Evolutionary conservation across 2,797 vertebrate genomes (phyloP).

Genomic region (Mormyrops attenuatus): DNA sequence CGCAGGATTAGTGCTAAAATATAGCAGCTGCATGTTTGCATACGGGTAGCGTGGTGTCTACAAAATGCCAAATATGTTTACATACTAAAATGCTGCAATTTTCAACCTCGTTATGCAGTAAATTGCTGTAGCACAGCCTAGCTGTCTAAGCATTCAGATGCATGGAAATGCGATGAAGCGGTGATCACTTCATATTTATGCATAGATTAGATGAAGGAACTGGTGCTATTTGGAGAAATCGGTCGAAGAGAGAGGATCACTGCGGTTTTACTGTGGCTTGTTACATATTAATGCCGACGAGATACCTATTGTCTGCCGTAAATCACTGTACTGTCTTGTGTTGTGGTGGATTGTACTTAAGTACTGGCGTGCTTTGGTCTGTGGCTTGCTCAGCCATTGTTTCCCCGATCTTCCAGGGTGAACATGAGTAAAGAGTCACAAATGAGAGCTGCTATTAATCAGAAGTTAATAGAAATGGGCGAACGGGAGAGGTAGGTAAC

Average conservation of each 20-base stretch:
- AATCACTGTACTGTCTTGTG: neutral
- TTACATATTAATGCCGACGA: neutral
- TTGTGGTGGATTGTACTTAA: neutral
- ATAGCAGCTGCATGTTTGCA: neutral
- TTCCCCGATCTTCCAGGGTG: conserved; percentile 27
- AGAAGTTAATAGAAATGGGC: conserved; percentile 93
- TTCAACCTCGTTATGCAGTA: neutral
- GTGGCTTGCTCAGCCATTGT: neutral
- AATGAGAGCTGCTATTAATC: conserved; percentile 88
- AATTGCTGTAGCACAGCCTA: neutral
- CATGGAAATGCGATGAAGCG: neutral
- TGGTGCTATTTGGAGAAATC: neutral
- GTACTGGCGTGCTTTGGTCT: neutral
- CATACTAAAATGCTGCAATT: neutral
- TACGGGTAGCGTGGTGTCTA: neutral
- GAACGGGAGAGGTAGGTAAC: conserved; percentile 84
- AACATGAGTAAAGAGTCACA: conserved; percentile 87
- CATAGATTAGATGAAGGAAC: neutral
- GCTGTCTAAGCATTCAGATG: neutral
- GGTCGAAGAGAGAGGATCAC: neutral
- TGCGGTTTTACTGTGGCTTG: neutral
- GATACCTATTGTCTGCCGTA: neutral
- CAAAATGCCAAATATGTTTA: neutral
- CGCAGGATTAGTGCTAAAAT: neutral
- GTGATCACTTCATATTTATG: neutral